Evolutionary conservation across 2,888 invertebrate species (phyloP), one percentile per base, ranked within the genome.

Genomic region (Tinea semifulvella): DNA sequence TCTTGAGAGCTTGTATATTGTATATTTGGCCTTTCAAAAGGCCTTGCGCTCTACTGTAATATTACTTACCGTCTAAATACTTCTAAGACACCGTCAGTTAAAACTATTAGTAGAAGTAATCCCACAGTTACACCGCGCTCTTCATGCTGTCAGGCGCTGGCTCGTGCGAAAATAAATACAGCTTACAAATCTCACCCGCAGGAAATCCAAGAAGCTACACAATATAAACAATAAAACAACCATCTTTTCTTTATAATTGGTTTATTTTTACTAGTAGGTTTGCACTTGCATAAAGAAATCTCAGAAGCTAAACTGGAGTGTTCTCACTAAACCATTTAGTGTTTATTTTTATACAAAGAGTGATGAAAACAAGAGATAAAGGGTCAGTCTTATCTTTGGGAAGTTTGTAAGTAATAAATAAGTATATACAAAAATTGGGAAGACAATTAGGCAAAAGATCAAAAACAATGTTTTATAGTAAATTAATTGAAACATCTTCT

Each of bases 361-460:
- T 66, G 71, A 73, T 60, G 64, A 76, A 48, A 80, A 74, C 62
- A 75, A 79, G 77, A 77, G 68, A 72, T 75, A 35, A 79, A 75
- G 79, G 80, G 70, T 80, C 80, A 80, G 80, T 80, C 80, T 80
- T 80, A 79, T 80, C 65, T 76, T 79, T 77, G 80, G 80, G 77
- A 79, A 79, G 73, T 70, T 69, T 74, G 73, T 77, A 76, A 67
- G 75, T 73, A 61, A 63, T 53, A 57, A 61, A 56, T 70, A 74
- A 77, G 47, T 47, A 74, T 77, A 70, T 79, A 79, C 77, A 79
- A 76, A 75, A 79, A 75, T 68, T 63, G 63, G 79, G 79, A 80
- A 80, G 79, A 77, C 73, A 67, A 56, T 68, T 68, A 65, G 64
- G 63, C 60, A 65, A 43, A 69, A 66, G 59, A 69, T 59, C 61